Conservation (phyloP, 2,888 invertebrate genomes). For the Eulithis testata region DNA sequence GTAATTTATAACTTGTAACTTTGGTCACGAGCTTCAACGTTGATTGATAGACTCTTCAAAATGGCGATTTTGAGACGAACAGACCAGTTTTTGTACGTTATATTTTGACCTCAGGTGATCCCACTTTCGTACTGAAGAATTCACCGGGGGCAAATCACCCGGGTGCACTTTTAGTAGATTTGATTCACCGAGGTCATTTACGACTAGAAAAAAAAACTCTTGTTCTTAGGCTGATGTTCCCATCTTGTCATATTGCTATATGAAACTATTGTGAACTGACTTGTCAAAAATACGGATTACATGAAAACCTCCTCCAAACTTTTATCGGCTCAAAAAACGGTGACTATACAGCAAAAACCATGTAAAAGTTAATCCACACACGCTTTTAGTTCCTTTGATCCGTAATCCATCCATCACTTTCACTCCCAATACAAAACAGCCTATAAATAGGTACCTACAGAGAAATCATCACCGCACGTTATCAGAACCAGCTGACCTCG, state of each 20-base stretch:
- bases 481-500: slow-evolving; percentile 17
- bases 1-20: slow-evolving; percentile 24
- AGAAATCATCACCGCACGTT: slow-evolving; percentile 20
- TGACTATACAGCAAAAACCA: too few species aligned
- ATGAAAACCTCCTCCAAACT: too few species aligned
- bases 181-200: too few species aligned
- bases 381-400: background rate
- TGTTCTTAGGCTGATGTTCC: too few species aligned
- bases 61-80: slow-evolving; percentile 5
- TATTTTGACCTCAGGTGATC: background rate
- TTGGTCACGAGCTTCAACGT: slow-evolving; percentile 25
- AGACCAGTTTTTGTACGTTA: slow-evolving; percentile 2
- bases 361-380: too few species aligned
- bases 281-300: too few species aligned
- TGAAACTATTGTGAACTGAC: too few species aligned
- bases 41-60: slow-evolving; percentile 32
- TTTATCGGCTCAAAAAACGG: too few species aligned
- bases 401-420: slow-evolving; percentile 1
- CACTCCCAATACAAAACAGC: slow-evolving; percentile 2
- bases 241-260: too few species aligned
- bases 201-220: too few species aligned
- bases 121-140: slow-evolving; percentile 4
- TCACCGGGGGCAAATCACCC: too few species aligned
- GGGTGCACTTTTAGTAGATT: too few species aligned
- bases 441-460: slow-evolving; percentile 7